Evolutionary conservation across 2,888 invertebrate genomes (phyloP), one percentile per base, ranked within the genome.

Genomic region (Ophion costatus): DNA sequence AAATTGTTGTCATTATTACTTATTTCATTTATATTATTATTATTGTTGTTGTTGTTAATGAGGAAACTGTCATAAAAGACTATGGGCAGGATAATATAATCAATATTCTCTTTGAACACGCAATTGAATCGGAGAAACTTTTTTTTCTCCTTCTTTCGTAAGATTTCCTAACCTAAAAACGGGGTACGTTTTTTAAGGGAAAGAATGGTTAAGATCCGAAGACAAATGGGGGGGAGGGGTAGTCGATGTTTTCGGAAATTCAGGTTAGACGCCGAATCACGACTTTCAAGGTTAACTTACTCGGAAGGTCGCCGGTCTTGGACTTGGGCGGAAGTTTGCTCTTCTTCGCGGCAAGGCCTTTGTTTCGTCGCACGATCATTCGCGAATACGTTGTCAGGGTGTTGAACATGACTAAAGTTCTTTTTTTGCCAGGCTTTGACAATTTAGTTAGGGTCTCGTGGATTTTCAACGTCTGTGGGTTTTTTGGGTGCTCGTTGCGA

Each of bases 291-390:
- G 45, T 79, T 51, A 74, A 67, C 73, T 85, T 86, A 90, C 90
- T 82, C 51, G 90, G 90, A 20, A 89, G n/a, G n/a, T 63, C 66
- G 75, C 88, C 83, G 17, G 85, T 24, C 57, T 84, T 85, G 38
- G 83, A 24, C 73, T 87, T 87, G 7, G 77, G 59, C 51, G 78
- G 73, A 73, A 76, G 22, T 69, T 83, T 86, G 29, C 70, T 79
- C 17, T 84, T 77, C 73, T 86, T 88, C 59, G 75, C 20, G 7
- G 57, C 33, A 1, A 84, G 66, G 67, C 57, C 67, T 75, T 87
- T 88, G 57, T 77, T 80, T 20, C 80, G 80, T 20, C 51, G 45
- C n/a, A 80, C 77, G 20, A 85, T 80, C 80, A 80, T 85, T 38
- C 85, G 85, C 42, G 85, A 85, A 59, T 82, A 82, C 10, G 85